These are phyloP conservation scores for Natrix natrix DNA, from an alignment of 2,797 vertebrate genomes.

Conservation along the genomic window DNA sequence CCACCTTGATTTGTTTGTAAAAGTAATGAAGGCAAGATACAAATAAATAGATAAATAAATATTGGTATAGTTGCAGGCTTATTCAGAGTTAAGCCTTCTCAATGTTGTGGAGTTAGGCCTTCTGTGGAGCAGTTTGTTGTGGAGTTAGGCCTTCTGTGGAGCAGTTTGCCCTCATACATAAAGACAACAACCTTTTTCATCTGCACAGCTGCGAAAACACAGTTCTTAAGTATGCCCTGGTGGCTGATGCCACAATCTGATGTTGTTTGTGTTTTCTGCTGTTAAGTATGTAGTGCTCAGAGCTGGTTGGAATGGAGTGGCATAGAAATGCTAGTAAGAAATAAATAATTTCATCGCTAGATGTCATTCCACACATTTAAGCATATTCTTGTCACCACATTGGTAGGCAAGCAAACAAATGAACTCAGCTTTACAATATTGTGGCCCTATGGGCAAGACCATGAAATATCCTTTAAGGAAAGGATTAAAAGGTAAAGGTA, in stretches of 20 bases:
- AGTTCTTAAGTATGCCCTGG: not conserved
- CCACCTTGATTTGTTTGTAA: not conserved
- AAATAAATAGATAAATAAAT: not conserved
- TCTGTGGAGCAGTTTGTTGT: not conserved
- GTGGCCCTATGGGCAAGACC: not conserved
- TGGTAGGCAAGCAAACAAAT: not conserved
- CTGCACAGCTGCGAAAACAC: not conserved
- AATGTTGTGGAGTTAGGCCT: not conserved
- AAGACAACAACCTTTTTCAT: not conserved
- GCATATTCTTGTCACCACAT: not conserved
- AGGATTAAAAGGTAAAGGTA: not conserved
- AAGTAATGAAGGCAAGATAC: not conserved
- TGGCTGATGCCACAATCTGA: not conserved
- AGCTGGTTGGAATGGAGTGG: not conserved
- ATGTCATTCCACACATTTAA: not conserved
- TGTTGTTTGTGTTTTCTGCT: not conserved
- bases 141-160: not conserved
- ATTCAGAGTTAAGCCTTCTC: not conserved
- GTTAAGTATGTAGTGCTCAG: not conserved
- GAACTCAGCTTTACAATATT: not conserved
- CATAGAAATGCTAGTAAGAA: not conserved
- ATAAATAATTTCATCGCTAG: not conserved
- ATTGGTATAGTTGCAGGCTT: not conserved
- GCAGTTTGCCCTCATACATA: not conserved
- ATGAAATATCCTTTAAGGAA: not conserved